Base-by-base conservation (phyloP, 2,113 vertebrate species). In the Poicephalus meyeri region DNA sequence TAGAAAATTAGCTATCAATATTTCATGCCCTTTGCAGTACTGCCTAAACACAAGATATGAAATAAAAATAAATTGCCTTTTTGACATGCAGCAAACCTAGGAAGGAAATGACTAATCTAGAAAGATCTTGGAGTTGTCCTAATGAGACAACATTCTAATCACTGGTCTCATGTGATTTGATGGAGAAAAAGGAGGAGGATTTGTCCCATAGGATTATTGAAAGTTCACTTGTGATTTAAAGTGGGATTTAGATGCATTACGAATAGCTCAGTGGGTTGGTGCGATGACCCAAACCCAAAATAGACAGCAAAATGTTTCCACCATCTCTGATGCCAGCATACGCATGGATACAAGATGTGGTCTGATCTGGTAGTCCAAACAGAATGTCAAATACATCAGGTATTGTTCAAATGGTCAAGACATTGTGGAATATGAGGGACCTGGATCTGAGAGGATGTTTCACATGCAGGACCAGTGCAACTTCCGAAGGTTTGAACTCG, bases 41-140 rank as follows among this genome's bases (percentile, higher is more conserved):
- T 94, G 70, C 96, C 88, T 91, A 97, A 96, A 97, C 89, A 97
- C 15, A 60, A 88, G 94, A 96, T 82, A 78, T 71, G 93, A 84
- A 96, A 93, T 95, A 76, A 85, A 95, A 96, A 97, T 85, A 66
- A 91, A 93, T 83, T 72, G 77, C 70, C 76, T 82, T 89, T 97
- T 83, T 85, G 88, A 94, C 83, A 46, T 63, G 61, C 78, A 69
- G 72, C 20, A 2, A 86, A 81, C 55, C 63, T 69, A 86, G 84
- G 60, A 60, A 24, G 60, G 26, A 78, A 72, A 71, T 74, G 3
- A 85, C 58, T 88, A 47, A 55, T 46, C 39, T 72, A 73, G 83
- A 86, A 76, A 12, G 83, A 50, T 46, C 16, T 78, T 74, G 17
- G 31, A 60, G 52, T 68, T 1, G 0, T 66, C 79, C 61, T 63